Conservation (phyloP, 1,140 invertebrate genomes). For the Penaeus japonicus region DNA sequence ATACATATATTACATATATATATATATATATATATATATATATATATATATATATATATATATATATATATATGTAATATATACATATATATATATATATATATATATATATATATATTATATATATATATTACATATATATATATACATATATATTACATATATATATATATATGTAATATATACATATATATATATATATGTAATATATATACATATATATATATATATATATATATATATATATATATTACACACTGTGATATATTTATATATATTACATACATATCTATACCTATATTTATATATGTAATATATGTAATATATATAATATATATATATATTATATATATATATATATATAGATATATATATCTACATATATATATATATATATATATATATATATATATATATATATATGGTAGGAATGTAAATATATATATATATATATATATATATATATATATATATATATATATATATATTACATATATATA, state of each 20-base stretch:
- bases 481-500: too few species aligned
- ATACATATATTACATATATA: constrained; percentile 16
- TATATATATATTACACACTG: background rate
- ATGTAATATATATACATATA: constrained; percentile 1
- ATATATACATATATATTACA: constrained; percentile 9
- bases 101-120: constrained; percentile 9
- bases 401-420: background rate
- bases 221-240: background rate
- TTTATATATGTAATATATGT: background rate
- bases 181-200: background rate
- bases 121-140: constrained; percentile 21
- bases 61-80: background rate
- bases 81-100: constrained; percentile 19
- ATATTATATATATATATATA: background rate
- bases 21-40: constrained; percentile 13
- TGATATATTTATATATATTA: background rate
- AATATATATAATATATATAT: background rate
- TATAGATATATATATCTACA: background rate
- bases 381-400: background rate
- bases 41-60: constrained; percentile 1
- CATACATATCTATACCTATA: background rate
- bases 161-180: background rate
- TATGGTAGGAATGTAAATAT: too few species aligned
- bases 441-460: too few species aligned
- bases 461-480: background rate